These are phyloP conservation scores for Pipistrellus pipistrellus DNA, from an alignment of 2,797 vertebrate species.

Conservation along the genomic window DNA sequence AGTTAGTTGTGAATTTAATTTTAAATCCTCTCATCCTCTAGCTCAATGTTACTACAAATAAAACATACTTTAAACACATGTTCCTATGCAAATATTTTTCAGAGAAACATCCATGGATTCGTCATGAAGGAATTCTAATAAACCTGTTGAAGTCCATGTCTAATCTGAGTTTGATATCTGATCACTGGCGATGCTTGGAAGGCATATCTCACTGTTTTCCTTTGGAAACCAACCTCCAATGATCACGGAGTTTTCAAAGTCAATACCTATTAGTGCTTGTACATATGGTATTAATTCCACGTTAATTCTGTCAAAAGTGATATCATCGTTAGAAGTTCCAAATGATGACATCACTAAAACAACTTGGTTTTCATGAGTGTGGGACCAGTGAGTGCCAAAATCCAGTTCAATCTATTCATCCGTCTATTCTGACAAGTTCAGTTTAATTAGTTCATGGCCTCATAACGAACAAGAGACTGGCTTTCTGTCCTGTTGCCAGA, in stretches of 20 bases:
- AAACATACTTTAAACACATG: slow-evolving; percentile 72
- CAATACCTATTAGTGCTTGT: slow-evolving; percentile 90
- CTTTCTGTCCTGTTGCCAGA: slow-evolving; percentile 90
- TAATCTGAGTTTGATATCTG: slow-evolving; percentile 79
- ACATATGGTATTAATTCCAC: slow-evolving; percentile 92
- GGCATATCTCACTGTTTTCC: slow-evolving; percentile 82
- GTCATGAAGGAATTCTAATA: slow-evolving; percentile 71
- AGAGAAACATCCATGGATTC: slow-evolving; percentile 76
- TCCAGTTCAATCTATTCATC: slow-evolving; percentile 87
- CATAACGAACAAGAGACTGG: slow-evolving; percentile 87
- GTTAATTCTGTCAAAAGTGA: slow-evolving; percentile 92
- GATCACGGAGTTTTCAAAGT: slow-evolving; percentile 87
- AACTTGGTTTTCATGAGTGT: slow-evolving; percentile 89
- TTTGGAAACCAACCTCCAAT: slow-evolving; percentile 85
- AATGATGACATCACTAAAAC: slow-evolving; percentile 92
- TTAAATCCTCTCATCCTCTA: slow-evolving; percentile 67
- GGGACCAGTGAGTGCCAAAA: slow-evolving; percentile 86
- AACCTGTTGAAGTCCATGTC: slow-evolving; percentile 78
- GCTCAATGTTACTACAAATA: slow-evolving; percentile 78
- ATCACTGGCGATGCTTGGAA: slow-evolving; percentile 79
- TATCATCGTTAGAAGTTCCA: slow-evolving; percentile 90
- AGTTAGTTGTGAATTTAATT: slow-evolving; percentile 73
- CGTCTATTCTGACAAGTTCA: slow-evolving; percentile 88
- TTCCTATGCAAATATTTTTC: slow-evolving; percentile 79
- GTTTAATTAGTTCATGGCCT: slow-evolving; percentile 91